A percentile compares a stretch with the other conserved stretches of the same genome.
Conservation (phyloP, 2,888 invertebrate species). For the Scrobipalpa atriplicella region DNA sequence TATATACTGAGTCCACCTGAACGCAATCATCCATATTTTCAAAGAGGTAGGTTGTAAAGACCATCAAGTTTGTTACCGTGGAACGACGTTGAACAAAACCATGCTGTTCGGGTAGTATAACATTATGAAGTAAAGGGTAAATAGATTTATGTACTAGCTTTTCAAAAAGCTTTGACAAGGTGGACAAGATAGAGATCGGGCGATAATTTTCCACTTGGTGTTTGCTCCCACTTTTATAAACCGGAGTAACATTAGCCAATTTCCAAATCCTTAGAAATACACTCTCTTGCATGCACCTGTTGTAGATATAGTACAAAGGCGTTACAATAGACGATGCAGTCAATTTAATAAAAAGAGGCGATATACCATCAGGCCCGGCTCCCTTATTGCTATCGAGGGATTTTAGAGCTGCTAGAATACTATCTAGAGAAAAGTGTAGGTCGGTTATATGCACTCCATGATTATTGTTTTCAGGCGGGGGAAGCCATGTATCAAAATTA, state of each 20-base stretch:
- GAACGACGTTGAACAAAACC: background rate
- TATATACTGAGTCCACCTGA: slow-evolving; percentile 1
- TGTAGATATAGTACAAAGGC: background rate
- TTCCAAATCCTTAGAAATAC: background rate
- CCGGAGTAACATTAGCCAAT: background rate
- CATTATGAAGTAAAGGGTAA: background rate
- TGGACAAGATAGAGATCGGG: background rate
- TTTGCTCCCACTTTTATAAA: background rate
- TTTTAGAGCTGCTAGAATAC: background rate
- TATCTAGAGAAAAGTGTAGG: background rate
- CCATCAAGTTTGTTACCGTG: background rate
- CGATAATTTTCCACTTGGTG: background rate
- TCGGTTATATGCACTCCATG: background rate
- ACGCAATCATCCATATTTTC: background rate
- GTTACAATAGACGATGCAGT: background rate
- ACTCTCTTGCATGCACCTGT: background rate
- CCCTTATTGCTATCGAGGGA: background rate
- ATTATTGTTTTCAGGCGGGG: background rate
- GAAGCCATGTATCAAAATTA: background rate
- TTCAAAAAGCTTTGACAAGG: background rate
- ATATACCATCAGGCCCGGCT: background rate
- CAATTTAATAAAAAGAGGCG: background rate
- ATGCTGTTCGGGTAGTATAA: background rate
- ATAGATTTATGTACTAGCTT: background rate
- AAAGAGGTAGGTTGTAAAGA: background rate